phyloP scores from a whole-genome alignment of 2,797 vertebrate genomes.

The Sternotherus odoratus region DNA sequence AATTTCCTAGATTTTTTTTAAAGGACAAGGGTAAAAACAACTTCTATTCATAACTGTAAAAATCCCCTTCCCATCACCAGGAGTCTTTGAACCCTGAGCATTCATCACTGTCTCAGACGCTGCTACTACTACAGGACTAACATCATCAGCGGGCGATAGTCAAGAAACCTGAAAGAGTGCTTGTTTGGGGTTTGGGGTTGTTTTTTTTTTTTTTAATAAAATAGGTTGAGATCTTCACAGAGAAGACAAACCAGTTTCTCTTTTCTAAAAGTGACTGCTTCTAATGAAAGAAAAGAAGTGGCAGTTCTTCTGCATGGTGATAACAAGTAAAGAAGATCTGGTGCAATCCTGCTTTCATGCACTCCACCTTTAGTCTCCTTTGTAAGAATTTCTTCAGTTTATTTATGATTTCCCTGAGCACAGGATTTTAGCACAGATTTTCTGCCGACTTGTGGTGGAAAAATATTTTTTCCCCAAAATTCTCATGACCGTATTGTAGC shows the following conservation, averaged over 20 bases:
- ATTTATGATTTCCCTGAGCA: slow-evolving; percentile 15
- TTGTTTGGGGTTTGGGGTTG: not conserved
- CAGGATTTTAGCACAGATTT: slow-evolving; percentile 29
- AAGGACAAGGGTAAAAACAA: not conserved
- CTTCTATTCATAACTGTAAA: not conserved
- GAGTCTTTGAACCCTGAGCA: not conserved
- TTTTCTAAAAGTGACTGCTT: not conserved
- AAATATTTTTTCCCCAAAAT: not conserved
- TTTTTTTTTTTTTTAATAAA: not conserved
- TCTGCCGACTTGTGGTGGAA: slow-evolving; percentile 16
- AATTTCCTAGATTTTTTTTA: not conserved
- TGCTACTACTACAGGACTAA: not conserved
- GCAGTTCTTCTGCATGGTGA: slow-evolving; percentile 11
- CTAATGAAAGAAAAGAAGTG: not conserved
- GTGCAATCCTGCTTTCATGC: not conserved
- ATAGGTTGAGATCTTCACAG: not conserved
- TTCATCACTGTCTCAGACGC: not conserved
- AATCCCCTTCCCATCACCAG: not conserved
- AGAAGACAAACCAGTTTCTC: not conserved
- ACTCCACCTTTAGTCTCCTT: not conserved
- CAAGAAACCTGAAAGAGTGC: not conserved
- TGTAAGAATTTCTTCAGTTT: slow-evolving; percentile 35
- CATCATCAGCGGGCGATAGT: not conserved
- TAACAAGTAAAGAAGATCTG: slow-evolving; percentile 3
- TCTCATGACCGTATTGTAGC: not conserved